phyloP scores from a whole-genome alignment of 2,797 vertebrate genomes.

The Siniperca obscura region DNA sequence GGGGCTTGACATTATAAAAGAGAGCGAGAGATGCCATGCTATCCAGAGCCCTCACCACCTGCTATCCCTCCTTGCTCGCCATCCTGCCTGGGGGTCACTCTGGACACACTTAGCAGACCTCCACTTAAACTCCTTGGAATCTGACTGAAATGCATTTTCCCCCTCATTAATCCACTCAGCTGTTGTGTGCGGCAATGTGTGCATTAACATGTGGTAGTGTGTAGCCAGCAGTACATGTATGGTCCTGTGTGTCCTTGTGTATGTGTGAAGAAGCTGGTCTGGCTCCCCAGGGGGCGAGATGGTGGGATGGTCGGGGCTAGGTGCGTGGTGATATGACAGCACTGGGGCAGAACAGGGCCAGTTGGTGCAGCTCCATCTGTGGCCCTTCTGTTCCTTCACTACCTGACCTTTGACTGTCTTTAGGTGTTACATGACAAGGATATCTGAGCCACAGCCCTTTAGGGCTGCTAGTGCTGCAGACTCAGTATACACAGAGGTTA shows the following conservation, averaged over 20 bases:
- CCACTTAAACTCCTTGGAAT: slow-evolving; percentile 49
- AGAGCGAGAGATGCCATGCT: slow-evolving; percentile 15
- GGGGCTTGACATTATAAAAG: slow-evolving; percentile 60
- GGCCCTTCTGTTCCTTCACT: slow-evolving; percentile 79
- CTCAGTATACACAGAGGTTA: slow-evolving; percentile 37
- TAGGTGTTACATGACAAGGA: slow-evolving; percentile 82
- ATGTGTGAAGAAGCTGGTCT: slow-evolving; percentile 27
- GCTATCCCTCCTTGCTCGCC: slow-evolving; percentile 62
- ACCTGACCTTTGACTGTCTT: slow-evolving; percentile 84
- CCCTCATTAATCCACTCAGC: slow-evolving; percentile 50
- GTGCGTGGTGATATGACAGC: slow-evolving; percentile 76
- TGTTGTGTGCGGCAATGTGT: slow-evolving; percentile 31
- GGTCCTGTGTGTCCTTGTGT: slow-evolving; percentile 33
- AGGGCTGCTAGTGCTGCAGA: slow-evolving; percentile 39
- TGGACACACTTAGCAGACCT: slow-evolving; percentile 59
- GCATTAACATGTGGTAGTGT: slow-evolving; percentile 19
- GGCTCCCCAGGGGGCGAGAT: slow-evolving; percentile 44
- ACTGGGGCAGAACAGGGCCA: slow-evolving; percentile 65
- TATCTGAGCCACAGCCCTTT: slow-evolving; percentile 63
- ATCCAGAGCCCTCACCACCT: slow-evolving; percentile 72
- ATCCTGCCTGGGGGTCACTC: slow-evolving; percentile 64
- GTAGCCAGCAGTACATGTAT: slow-evolving; percentile 27
- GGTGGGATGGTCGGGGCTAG: slow-evolving; percentile 34
- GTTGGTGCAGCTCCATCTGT: slow-evolving; percentile 81
- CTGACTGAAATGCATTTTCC: slow-evolving; percentile 49